These are phyloP conservation scores for Heliothis peltigera DNA, from an alignment of 2,888 invertebrate species.

Conservation along the genomic window DNA sequence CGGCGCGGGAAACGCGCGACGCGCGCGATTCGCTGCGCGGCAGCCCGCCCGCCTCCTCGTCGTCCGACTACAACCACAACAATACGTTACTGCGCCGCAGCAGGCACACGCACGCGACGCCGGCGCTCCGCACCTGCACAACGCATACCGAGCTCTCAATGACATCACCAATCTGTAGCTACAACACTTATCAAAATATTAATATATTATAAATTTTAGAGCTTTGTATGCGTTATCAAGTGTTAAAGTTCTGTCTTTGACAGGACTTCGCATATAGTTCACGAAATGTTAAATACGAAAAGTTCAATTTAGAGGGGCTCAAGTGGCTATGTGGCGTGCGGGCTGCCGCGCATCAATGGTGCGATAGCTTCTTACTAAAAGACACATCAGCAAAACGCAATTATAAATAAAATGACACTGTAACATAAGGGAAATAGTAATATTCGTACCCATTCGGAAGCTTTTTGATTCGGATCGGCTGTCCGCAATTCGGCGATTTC, in stretches of 20 bases:
- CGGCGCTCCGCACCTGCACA: slow-evolving; percentile 13
- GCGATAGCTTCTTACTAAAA: not conserved
- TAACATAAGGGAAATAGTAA: slow-evolving; percentile 25
- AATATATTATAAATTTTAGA: not conserved
- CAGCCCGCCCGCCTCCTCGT: slow-evolving; percentile 85
- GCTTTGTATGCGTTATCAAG: slow-evolving; percentile 7
- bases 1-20: slow-evolving; percentile 79
- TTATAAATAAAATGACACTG: slow-evolving; percentile 17
- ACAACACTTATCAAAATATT: not conserved
- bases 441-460: slow-evolving; percentile 78
- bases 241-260: not conserved
- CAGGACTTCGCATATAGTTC: slow-evolving; percentile 4
- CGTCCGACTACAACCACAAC: slow-evolving; percentile 81
- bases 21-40: slow-evolving; percentile 82
- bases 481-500: slow-evolving; percentile 76
- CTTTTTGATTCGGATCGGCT: slow-evolving; percentile 66
- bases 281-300: not conserved
- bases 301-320: slow-evolving; percentile 16
- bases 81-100: slow-evolving; percentile 35
- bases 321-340: slow-evolving; percentile 62
- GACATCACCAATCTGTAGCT: not conserved
- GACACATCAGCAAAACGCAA: slow-evolving; percentile 24
- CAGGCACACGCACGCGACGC: slow-evolving; percentile 12
- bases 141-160: slow-evolving; percentile 11
- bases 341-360: slow-evolving; percentile 70